Evolutionary conservation across 1,140 invertebrate genomes (phyloP).

Genomic region (Magallana ariakensis): DNA sequence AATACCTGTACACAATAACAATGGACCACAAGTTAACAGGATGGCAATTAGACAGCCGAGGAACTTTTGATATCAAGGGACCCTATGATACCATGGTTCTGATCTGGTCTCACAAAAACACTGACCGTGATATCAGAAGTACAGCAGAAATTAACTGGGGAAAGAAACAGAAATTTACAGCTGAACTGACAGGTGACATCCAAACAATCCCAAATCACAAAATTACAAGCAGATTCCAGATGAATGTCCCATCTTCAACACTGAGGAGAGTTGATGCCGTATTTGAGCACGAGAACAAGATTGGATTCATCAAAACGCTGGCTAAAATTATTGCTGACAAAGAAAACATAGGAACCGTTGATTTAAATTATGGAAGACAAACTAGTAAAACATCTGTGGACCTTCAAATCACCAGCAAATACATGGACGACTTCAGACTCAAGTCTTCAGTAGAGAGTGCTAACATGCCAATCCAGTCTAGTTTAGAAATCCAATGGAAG

Average conservation of each 20-base stretch:
- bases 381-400: slow-evolving; percentile 51
- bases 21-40: slow-evolving; percentile 54
- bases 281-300: slow-evolving; percentile 60
- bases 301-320: slow-evolving; percentile 51
- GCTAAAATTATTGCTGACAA: slow-evolving; percentile 54
- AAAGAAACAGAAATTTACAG: slow-evolving; percentile 50
- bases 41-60: slow-evolving; percentile 60
- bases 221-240: slow-evolving; percentile 42
- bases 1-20: slow-evolving; percentile 52
- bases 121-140: slow-evolving; percentile 52
- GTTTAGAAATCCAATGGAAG: slow-evolving; percentile 52
- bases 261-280: slow-evolving; percentile 40
- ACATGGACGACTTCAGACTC: slow-evolving; percentile 58
- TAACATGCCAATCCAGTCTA: slow-evolving; percentile 56
- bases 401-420: slow-evolving; percentile 46
- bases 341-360: slow-evolving; percentile 57
- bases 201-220: slow-evolving; percentile 39
- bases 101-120: slow-evolving; percentile 60
- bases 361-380: slow-evolving; percentile 49
- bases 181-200: slow-evolving; percentile 53
- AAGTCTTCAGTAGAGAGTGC: slow-evolving; percentile 56
- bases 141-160: slow-evolving; percentile 56
- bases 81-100: slow-evolving; percentile 55
- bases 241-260: slow-evolving; percentile 48
- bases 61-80: slow-evolving; percentile 54